A percentile compares a stretch with the other conserved stretches of the same genome.
Evolutionary conservation across 2,797 vertebrate species (phyloP).

Genomic region (Forpus xanthops): DNA sequence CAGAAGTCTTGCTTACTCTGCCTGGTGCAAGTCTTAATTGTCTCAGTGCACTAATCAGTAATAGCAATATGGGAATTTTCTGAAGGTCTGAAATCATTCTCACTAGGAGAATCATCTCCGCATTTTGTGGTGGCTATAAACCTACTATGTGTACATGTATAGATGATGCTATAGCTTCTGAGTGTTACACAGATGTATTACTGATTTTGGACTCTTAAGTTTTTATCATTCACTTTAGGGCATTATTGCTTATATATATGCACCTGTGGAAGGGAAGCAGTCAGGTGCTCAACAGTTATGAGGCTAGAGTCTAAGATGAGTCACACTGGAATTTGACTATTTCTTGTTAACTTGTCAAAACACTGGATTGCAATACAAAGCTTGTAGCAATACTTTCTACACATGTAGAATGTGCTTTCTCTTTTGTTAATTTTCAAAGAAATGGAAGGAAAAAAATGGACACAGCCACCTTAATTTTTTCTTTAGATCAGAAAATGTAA

Average conservation of each 20-base stretch:
- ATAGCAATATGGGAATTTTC: neutral
- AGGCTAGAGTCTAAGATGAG: constrained; percentile 47
- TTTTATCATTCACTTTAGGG: neutral
- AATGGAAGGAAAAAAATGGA: constrained; percentile 21
- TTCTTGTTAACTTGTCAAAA: constrained; percentile 50
- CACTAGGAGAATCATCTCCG: neutral
- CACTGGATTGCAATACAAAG: neutral
- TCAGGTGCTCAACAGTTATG: neutral
- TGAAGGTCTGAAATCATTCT: neutral
- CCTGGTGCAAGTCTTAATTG: constrained; percentile 1
- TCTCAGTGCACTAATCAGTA: neutral
- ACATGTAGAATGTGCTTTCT: neutral
- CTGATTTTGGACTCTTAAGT: neutral
- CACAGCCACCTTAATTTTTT: constrained; percentile 20
- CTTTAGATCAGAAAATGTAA: constrained; percentile 26
- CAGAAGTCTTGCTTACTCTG: neutral
- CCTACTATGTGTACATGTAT: fast-evolving
- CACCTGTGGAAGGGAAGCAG: neutral
- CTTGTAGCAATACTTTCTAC: constrained; percentile 4
- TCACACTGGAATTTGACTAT: constrained; percentile 39
- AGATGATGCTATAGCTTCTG: neutral
- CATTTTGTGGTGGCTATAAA: neutral
- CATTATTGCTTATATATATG: neutral
- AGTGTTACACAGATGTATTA: neutral
- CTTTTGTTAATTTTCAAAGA: constrained; percentile 44